A percentile compares a stretch with the other conserved stretches of the same genome.
phyloP scores from a whole-genome alignment of 2,888 invertebrate genomes.

The Leptinotarsa juncta region DNA sequence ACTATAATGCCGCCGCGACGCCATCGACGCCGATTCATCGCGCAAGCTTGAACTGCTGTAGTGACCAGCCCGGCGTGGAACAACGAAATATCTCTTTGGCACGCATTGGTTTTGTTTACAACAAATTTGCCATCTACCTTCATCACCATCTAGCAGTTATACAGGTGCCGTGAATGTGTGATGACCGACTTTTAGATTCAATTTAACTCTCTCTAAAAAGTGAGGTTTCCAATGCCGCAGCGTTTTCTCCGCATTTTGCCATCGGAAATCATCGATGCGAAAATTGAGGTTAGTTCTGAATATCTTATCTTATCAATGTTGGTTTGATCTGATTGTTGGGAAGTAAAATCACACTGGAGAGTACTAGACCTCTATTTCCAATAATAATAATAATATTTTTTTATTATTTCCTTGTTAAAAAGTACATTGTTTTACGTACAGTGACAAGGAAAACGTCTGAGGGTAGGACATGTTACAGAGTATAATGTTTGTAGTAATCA shows the following conservation, averaged over 20 bases:
- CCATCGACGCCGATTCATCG: slow-evolving; percentile 16
- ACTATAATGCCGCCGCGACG: slow-evolving; percentile 3
- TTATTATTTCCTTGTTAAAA: too few species aligned
- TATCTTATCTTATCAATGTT: background rate
- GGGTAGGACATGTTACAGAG: too few species aligned
- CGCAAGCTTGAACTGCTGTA: slow-evolving; percentile 17
- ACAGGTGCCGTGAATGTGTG: slow-evolving; percentile 40
- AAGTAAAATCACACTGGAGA: too few species aligned
- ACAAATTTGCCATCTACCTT: slow-evolving; percentile 31
- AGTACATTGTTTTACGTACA: too few species aligned
- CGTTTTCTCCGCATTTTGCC: slow-evolving; percentile 36
- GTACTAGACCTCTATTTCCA: too few species aligned
- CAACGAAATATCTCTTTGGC: slow-evolving; percentile 20
- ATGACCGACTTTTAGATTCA: slow-evolving; percentile 39
- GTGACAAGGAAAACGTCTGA: too few species aligned
- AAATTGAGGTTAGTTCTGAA: slow-evolving; percentile 41
- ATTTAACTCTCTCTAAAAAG: slow-evolving; percentile 34
- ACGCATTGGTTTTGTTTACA: slow-evolving; percentile 27
- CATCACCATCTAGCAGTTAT: slow-evolving; percentile 23
- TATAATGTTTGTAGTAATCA: too few species aligned
- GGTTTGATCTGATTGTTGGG: background rate
- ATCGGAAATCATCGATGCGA: slow-evolving; percentile 28
- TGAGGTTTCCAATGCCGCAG: slow-evolving; percentile 27
- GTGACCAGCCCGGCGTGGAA: slow-evolving; percentile 9
- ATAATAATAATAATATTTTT: too few species aligned